Evolutionary conservation across 1,140 invertebrate genomes (phyloP).

Genomic region (Pollicipes pollicipes): DNA sequence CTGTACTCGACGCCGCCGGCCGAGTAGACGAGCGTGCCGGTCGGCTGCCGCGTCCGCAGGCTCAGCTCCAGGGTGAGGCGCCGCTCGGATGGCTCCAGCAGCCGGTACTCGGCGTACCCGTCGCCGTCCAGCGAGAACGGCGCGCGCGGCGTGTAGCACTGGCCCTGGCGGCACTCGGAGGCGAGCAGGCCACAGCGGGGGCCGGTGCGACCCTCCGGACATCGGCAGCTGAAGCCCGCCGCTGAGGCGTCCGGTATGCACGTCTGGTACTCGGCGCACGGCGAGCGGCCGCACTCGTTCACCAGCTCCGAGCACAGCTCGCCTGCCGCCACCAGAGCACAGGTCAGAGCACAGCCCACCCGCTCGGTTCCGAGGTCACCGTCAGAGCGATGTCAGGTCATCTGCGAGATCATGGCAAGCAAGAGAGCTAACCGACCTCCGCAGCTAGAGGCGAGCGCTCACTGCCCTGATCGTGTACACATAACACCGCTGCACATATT

Average conservation of each 20-base stretch:
- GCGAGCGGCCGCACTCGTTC: constrained; percentile 53
- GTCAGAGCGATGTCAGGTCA: not conserved
- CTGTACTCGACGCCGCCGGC: constrained; percentile 74
- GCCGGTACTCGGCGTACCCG: constrained; percentile 61
- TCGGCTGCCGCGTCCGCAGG: constrained; percentile 61
- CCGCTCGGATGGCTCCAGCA: constrained; percentile 49
- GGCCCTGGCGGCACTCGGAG: constrained; percentile 40
- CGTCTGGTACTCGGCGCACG: constrained; percentile 48
- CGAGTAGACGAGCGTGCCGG: constrained; percentile 72
- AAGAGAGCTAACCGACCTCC: too few species aligned
- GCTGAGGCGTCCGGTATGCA: constrained; percentile 52
- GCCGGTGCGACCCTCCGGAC: constrained; percentile 51
- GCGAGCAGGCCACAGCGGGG: constrained; percentile 44
- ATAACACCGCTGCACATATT: too few species aligned
- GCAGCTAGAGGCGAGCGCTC: too few species aligned
- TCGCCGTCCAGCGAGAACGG: constrained; percentile 65
- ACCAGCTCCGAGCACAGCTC: constrained; percentile 36
- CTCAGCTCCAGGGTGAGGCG: constrained; percentile 57
- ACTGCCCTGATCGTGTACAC: too few species aligned
- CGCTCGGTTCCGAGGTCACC: constrained; percentile 21
- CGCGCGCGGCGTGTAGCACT: constrained; percentile 45
- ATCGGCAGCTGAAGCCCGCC: constrained; percentile 54
- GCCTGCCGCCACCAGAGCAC: too few species aligned
- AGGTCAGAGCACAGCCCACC: too few species aligned
- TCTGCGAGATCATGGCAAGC: too few species aligned